Base-by-base conservation (phyloP, 1,140 invertebrate genomes). In the Agrypnia vestita region DNA sequence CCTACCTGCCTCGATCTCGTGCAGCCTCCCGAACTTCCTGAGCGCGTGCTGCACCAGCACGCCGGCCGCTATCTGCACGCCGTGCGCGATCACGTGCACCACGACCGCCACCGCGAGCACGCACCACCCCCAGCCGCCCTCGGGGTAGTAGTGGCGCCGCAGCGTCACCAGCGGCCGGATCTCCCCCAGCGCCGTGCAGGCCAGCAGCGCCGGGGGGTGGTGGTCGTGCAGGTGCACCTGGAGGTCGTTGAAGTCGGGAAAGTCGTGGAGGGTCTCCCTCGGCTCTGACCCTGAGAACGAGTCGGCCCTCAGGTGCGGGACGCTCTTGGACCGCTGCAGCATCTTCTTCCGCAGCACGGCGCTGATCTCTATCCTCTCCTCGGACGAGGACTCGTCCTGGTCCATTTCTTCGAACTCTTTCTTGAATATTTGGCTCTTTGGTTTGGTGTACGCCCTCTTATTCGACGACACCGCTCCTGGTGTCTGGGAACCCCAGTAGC, bases 71-170 rank as follows among this genome's bases (percentile, higher is more conserved):
- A 93, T 87, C 83, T 94, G 93, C 49, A 94, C 82, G 11, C 93
- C 93, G 67, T 93, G 91, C 69, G 91, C 91, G n/a, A 94, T 86
- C 10, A 93, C 85, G 79, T 94, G 91, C n/a, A 93, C 92, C 3
- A 94, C 84, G 25, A 93, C 90, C 6, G 92, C 91, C 43, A 93
- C 94, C 0, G 89, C 89, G 0, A 93, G 90, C 9, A 96, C 91
- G 15, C 94, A 91, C 94, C 94, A 96, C 0, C 95, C 95, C 94
- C 95, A 96, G 1, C 94, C 94, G 3, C 94, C 94, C 84, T 95
- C 94, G 0, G 94, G 94, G 86, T 95, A 95, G 86, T 94, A 95
- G 84, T 95, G 93, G 35, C 93, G 85, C 0, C 87, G 88, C 78
- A 89, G 86, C 0, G 89, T 90, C 17, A 89, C 84, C 53, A 90